phyloP scores from a whole-genome alignment of 2,113 vertebrate species.

The Ia io region DNA sequence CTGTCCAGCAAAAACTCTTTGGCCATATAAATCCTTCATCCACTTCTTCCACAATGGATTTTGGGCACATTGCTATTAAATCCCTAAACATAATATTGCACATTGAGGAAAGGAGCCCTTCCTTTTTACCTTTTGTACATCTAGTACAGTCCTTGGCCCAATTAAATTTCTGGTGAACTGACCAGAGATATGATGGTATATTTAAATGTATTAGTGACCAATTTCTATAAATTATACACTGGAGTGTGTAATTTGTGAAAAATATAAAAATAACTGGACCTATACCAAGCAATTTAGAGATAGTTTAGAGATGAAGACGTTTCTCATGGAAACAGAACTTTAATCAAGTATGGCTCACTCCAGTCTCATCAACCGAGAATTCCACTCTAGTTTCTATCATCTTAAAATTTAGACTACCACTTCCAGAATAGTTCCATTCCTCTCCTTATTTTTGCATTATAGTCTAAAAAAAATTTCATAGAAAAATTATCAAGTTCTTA shows the following conservation, averaged over 20 bases:
- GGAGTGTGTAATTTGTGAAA: background rate
- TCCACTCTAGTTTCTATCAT: background rate
- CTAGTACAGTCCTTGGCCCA: background rate
- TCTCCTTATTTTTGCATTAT: background rate
- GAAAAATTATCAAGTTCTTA: background rate
- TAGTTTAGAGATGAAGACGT: background rate
- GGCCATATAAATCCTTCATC: background rate
- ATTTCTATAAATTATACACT: conserved; percentile 12
- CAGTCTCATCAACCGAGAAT: background rate
- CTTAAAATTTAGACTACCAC: background rate
- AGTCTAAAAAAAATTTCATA: conserved; percentile 14
- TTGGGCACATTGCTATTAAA: background rate
- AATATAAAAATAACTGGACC: background rate
- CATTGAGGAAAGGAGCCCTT: background rate
- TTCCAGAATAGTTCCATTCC: background rate
- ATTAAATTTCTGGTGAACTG: background rate
- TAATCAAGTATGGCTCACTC: background rate
- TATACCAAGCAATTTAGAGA: background rate
- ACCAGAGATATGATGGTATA: background rate
- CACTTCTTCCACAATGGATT: background rate
- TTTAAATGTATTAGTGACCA: background rate
- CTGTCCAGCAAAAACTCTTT: background rate
- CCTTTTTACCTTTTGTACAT: background rate
- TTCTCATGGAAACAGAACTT: background rate
- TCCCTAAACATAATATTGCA: background rate